phyloP scores from a whole-genome alignment of 2,888 invertebrate genomes.

The Rugalucina vietnamica region DNA sequence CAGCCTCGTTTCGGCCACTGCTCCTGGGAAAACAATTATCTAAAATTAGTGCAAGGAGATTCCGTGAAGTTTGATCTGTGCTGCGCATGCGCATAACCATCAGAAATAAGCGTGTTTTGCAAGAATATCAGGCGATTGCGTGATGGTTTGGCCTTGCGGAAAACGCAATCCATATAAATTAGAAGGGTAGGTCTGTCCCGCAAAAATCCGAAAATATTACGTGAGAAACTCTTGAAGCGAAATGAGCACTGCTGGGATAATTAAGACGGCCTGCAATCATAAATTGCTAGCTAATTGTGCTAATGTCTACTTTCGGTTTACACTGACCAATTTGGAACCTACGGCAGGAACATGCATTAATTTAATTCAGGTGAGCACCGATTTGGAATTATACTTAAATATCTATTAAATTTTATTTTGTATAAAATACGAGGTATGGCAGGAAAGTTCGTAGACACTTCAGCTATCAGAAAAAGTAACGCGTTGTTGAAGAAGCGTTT shows the following conservation, averaged over 20 bases:
- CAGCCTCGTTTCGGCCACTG: too few species aligned
- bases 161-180: not conserved
- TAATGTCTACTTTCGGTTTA: conserved; percentile 1
- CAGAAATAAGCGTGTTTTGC: not conserved
- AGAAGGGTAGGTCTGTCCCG: not conserved
- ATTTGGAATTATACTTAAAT: not conserved
- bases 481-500: too few species aligned
- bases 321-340: not conserved
- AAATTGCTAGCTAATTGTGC: not conserved
- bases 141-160: not conserved
- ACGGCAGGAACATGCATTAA: not conserved
- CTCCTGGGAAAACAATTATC: too few species aligned
- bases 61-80: not conserved
- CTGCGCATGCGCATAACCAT: not conserved
- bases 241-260: not conserved
- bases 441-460: not conserved
- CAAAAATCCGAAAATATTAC: not conserved
- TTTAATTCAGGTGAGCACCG: not conserved
- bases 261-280: not conserved
- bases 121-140: not conserved
- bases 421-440: too few species aligned
- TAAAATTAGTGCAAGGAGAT: not conserved
- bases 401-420: too few species aligned
- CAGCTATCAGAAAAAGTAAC: not conserved
- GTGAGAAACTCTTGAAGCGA: not conserved